Evolutionary conservation across 2,113 vertebrate genomes (phyloP).

Genomic region (Circaetus cinerascens): DNA sequence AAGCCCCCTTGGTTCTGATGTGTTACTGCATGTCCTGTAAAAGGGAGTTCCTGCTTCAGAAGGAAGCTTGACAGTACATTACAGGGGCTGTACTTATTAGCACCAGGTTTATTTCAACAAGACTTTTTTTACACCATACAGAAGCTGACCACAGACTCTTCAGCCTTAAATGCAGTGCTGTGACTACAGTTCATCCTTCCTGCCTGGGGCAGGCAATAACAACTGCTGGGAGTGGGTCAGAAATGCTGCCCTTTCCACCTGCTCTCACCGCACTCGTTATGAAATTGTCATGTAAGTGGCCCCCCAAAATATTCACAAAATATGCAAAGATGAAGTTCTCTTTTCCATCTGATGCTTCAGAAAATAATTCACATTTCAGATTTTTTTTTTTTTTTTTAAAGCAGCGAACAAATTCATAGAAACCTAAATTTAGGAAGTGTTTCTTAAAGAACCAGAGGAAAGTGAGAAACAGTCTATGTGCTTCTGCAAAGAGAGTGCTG

Average conservation of each 20-base stretch:
- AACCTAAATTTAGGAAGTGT: constrained; percentile 40
- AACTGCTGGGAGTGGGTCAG: background rate
- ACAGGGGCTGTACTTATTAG: constrained; percentile 18
- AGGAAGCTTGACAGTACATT: background rate
- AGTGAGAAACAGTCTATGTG: background rate
- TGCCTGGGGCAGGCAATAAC: background rate
- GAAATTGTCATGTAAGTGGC: background rate
- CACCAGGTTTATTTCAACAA: constrained; percentile 37
- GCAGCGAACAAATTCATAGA: constrained; percentile 49
- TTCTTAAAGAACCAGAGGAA: constrained; percentile 53
- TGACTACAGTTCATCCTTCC: background rate
- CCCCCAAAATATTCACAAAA: background rate
- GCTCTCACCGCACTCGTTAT: background rate
- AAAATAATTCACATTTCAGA: constrained; percentile 62
- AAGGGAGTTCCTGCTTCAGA: background rate
- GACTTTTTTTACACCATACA: background rate
- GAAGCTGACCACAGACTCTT: background rate
- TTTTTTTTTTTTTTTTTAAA: background rate
- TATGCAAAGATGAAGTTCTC: background rate
- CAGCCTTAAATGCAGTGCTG: background rate
- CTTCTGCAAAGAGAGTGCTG: constrained; percentile 26
- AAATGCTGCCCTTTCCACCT: background rate
- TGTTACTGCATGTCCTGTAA: background rate
- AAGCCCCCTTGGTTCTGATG: background rate
- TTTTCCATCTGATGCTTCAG: constrained; percentile 40